Evolutionary conservation across 2,113 vertebrate genomes (phyloP), one percentile per base, ranked within the genome.

Genomic region (Amphiprion percula): DNA sequence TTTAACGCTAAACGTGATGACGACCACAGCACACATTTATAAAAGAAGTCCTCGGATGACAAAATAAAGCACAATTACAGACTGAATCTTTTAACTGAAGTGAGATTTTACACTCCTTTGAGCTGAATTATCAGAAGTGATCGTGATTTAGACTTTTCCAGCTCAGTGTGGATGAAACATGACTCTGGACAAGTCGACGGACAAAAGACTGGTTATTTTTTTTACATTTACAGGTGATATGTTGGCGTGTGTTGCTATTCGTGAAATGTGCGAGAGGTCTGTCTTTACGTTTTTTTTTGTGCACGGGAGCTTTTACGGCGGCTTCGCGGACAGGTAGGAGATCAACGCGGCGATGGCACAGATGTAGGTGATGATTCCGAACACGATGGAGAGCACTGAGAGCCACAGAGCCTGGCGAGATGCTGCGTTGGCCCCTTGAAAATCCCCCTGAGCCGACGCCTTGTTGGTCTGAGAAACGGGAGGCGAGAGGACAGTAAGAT

Each of bases 341-440:
- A 96, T 95, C 80, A 98, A 87, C 0, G 94, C 96, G 16, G 95
- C 93, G 73, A 96, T 92, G 54, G 96, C 96, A 0, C 96, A 96
- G 14, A 93, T 89, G 78, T 97, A 97, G 0, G 93, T 96, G 63
- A 97, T 94, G 88, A 97, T 93, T 11, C 96, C 97, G 11, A 97
- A 95, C 76, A 96, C 93, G 30, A 97, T 90, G 47, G 97, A 96
- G 28, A 97, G 91, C 84, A 96, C 94, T 0, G 97, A 97, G 74
- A 97, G 93, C 92, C 96, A 95, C 66, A 97, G 95, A 53, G 96
- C 95, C 62, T 94, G 95, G 66, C 95, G 94, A 16, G 97, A 97
- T 0, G 97, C 95, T 0, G 94, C 90, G 63, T 90, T 95, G 39
- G 97, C 96, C 21, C 93, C 94, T 68, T 95, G 95, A 83, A 96